Evolutionary conservation across 2,113 vertebrate genomes (phyloP).

Genomic region (Parus major): DNA sequence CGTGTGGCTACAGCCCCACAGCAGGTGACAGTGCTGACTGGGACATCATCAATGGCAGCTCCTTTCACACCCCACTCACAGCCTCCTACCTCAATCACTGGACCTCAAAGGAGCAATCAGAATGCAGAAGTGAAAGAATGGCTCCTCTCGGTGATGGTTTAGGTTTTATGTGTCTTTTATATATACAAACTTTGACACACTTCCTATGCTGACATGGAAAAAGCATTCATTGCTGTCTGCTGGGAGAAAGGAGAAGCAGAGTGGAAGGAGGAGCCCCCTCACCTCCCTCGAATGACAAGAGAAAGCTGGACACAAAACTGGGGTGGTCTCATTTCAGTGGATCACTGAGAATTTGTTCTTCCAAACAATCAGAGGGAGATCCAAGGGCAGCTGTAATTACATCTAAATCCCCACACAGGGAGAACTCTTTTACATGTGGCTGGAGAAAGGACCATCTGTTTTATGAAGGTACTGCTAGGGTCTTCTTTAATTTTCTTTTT

Average conservation of each 20-base stretch:
- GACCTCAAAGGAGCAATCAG: background rate
- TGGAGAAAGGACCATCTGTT: constrained; percentile 44
- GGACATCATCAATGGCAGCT: background rate
- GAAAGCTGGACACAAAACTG: background rate
- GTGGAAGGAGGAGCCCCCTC: background rate
- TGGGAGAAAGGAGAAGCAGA: background rate
- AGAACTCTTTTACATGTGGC: background rate
- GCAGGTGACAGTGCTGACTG: accelerated
- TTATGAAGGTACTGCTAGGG: background rate
- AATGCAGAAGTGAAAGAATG: background rate
- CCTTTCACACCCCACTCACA: background rate
- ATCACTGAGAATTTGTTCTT: background rate
- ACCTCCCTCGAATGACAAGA: background rate
- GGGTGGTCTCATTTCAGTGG: background rate
- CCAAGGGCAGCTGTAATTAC: constrained; percentile 4
- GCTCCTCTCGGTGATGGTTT: background rate
- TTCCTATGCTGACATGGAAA: accelerated
- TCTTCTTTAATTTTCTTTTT: background rate
- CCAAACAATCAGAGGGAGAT: background rate
- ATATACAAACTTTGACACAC: background rate
- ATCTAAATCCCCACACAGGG: constrained; percentile 6
- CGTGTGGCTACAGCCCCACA: accelerated
- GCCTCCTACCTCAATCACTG: background rate
- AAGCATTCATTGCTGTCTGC: background rate
- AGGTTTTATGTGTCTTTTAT: background rate